Percentiles rank a stretch among this genome's conserved stretches.
phyloP scores from a whole-genome alignment of 2,797 vertebrate species.

The Mallotus villosus region DNA sequence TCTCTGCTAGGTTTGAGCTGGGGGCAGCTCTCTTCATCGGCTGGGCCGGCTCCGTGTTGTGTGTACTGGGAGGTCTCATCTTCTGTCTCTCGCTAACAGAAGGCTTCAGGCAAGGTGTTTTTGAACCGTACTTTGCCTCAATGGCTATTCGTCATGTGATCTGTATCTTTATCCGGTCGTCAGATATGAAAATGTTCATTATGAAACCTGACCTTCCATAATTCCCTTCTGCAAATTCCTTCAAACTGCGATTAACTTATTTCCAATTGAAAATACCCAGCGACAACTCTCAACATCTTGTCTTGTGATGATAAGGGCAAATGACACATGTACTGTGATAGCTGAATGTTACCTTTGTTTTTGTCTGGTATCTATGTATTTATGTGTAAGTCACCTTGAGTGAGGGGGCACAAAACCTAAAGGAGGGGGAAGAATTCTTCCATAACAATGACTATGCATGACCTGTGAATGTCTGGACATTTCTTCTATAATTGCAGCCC shows the following conservation, averaged over 20 bases:
- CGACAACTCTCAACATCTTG: conserved; percentile 55
- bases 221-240: conserved; percentile 37
- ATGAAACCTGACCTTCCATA: conserved; percentile 10
- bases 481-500: not conserved
- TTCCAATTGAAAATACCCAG: conserved; percentile 20
- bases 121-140: not conserved
- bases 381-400: conserved; percentile 61
- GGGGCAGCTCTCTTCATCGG: conserved; percentile 82
- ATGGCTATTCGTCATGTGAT: conserved; percentile 13
- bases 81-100: conserved; percentile 74
- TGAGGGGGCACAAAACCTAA: not conserved
- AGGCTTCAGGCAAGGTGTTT: conserved; percentile 61
- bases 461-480: not conserved
- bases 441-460: not conserved
- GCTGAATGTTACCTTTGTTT: conserved; percentile 70
- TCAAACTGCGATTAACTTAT: conserved; percentile 15
- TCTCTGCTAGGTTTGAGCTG: conserved; percentile 75
- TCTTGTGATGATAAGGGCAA: conserved; percentile 44
- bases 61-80: conserved; percentile 73
- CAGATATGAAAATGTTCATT: conserved; percentile 21
- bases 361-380: conserved; percentile 21
- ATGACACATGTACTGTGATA: conserved; percentile 14
- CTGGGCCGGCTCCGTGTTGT: conserved; percentile 79
- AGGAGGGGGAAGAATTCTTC: not conserved
- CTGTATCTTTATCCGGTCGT: conserved; percentile 17